These are phyloP conservation scores for Alligator mississippiensis DNA, from an alignment of 2,113 vertebrate species.

Conservation along the genomic window DNA sequence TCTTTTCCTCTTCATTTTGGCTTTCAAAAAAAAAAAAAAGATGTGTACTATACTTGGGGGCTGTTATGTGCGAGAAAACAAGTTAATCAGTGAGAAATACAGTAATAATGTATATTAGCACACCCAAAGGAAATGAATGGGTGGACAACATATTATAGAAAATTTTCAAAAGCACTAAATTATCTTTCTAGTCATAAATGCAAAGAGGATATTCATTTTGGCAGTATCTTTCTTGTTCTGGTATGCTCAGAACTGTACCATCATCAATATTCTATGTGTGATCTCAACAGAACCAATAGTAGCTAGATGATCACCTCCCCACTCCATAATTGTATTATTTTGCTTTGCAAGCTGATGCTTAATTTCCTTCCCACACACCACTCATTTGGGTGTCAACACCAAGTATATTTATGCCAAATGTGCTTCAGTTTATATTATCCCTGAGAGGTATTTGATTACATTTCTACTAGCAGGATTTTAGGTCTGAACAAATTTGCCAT, in stretches of 20 bases:
- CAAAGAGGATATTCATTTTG: not conserved
- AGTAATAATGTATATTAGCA: not conserved
- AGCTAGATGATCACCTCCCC: slow-evolving; percentile 62
- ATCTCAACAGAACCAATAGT: slow-evolving; percentile 60
- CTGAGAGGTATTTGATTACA: slow-evolving; percentile 25
- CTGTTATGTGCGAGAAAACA: too few species aligned
- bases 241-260: not conserved
- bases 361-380: slow-evolving; percentile 61
- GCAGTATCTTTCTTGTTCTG: not conserved
- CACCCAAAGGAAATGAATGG: not conserved
- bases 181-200: not conserved
- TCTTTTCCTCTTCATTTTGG: too few species aligned
- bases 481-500: not conserved
- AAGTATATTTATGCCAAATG: slow-evolving; percentile 59
- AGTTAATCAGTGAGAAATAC: not conserved
- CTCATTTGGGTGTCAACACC: slow-evolving; percentile 51
- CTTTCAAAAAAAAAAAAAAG: not conserved
- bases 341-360: slow-evolving; percentile 69
- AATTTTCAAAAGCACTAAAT: not conserved
- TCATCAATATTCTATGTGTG: not conserved
- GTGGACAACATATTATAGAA: not conserved
- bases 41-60: not conserved
- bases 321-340: slow-evolving; percentile 58
- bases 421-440: slow-evolving; percentile 55
- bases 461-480: not conserved